phyloP scores from a whole-genome alignment of 1,140 invertebrate species.

The Drosophila novamexicana region DNA sequence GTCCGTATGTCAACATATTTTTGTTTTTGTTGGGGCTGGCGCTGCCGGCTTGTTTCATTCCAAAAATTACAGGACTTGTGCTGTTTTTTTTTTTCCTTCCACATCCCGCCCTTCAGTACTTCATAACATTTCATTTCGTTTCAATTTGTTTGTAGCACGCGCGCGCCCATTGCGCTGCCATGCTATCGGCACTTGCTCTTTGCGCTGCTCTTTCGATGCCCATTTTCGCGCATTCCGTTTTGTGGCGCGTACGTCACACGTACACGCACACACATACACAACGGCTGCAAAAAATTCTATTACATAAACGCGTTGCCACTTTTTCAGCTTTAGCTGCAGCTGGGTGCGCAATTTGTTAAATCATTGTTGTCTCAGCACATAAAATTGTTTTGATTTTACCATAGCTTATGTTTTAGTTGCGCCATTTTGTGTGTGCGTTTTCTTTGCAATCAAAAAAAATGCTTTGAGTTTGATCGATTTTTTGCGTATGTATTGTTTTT shows the following conservation, averaged over 20 bases:
- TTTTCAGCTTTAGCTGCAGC: constrained; percentile 45
- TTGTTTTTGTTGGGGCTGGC: constrained; percentile 42
- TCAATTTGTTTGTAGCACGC: constrained; percentile 28
- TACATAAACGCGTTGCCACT: constrained; percentile 73
- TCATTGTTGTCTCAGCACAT: constrained; percentile 42
- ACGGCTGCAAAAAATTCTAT: constrained; percentile 47
- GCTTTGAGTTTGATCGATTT: constrained; percentile 72
- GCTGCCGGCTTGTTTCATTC: constrained; percentile 61
- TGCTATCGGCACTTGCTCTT: constrained; percentile 56
- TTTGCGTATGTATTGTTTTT: constrained; percentile 75
- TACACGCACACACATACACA: constrained; percentile 54
- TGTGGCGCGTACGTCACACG: constrained; percentile 59
- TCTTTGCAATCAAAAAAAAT: constrained; percentile 62
- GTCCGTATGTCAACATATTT: constrained; percentile 49
- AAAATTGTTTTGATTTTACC: constrained; percentile 43
- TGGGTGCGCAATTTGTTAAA: constrained; percentile 49
- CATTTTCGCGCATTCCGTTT: constrained; percentile 68
- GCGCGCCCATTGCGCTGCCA: constrained; percentile 31
- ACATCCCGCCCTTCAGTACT: not conserved
- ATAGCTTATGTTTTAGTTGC: constrained; percentile 39
- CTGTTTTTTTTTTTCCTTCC: not conserved
- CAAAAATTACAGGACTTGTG: constrained; percentile 32
- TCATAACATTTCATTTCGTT: constrained; percentile 38
- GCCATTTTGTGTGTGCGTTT: constrained; percentile 31
- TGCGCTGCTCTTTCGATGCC: constrained; percentile 44